Base-by-base conservation (phyloP, 1,140 invertebrate species). In the Aphidius gifuensis region DNA sequence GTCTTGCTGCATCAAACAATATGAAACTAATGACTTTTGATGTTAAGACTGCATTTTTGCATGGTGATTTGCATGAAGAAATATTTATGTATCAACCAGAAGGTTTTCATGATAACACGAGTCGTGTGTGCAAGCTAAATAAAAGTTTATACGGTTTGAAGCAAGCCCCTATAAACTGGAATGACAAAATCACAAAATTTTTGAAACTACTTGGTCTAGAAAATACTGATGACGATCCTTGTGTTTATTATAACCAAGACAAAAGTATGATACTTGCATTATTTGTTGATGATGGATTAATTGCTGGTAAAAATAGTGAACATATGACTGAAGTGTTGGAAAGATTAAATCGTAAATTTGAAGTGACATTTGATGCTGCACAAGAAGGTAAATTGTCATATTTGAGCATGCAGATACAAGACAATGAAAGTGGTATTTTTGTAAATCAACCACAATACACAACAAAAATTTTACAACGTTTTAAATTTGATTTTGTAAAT, bases 401-500 rank as follows among this genome's bases (percentile, higher is more conserved):
- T 50, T 40, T 69, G 6, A 53, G 60, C 1, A 62, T 62, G 60
- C 23, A 55, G 8, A 62, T 62, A 56, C 9, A 62, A 11, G 11
- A 47, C 23, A 62, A 40, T 6, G 32, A 16, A 57, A 50, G 57
- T 57, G 54, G 61, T 9, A 62, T 62, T 49, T 62, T 57, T 39
- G 54, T 62, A 56, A 57, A n/a, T 39, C 54, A 62, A 39, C 6
- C 16, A 39, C 11, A 57, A 9, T 67, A 70, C 49, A 64, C 60
- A 9, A 9, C 32, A 8, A 62, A 64, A 61, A 68, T 72, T 60
- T 39, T 72, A 7, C 6, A 63, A 46, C 56, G 59, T 6, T 71
- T 73, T 45, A n/a, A 60, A 9, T 66, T 71, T 61, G 62, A 68
- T 21, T 11, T 46, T 1, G 8, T 38, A 4, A 69, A 70, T 56